Percentiles rank a stretch among this genome's conserved stretches.
phyloP scores from a whole-genome alignment of 2,113 vertebrate genomes.

The Antechinus stuartii region DNA sequence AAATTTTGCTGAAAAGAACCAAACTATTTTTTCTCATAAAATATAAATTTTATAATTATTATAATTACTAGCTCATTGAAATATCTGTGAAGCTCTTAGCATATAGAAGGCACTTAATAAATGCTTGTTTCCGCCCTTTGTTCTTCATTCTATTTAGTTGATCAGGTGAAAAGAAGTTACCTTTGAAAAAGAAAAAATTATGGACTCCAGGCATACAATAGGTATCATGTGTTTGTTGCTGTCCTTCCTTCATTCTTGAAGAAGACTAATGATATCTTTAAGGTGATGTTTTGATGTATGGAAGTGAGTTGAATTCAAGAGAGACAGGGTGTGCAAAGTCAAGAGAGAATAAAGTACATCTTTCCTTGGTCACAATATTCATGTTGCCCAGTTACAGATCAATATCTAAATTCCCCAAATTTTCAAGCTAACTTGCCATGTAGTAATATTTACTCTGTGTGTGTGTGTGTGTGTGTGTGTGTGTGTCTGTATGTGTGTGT shows the following conservation, averaged over 20 bases:
- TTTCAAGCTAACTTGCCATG: constrained; percentile 37
- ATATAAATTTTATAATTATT: no score
- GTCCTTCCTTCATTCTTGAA: not conserved
- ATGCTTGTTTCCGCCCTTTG: not conserved
- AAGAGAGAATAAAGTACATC: not conserved
- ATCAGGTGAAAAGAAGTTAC: not conserved
- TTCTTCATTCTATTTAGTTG: not conserved
- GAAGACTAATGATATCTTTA: not conserved
- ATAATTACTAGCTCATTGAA: not conserved
- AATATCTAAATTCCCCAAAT: constrained; percentile 44
- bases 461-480: no score
- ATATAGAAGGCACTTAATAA: not conserved
- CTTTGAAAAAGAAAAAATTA: not conserved
- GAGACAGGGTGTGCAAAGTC: not conserved
- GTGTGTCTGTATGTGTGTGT: no score
- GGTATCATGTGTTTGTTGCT: not conserved
- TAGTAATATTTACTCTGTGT: constrained; percentile 3
- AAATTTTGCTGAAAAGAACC: no score
- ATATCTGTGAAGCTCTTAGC: not conserved
- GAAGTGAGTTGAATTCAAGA: not conserved
- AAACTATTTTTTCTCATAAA: no score
- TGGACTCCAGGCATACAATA: not conserved
- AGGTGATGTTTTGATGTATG: not conserved
- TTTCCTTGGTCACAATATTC: not conserved
- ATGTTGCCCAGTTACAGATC: constrained; percentile 11